A percentile compares a stretch with the other conserved stretches of the same genome.
phyloP scores from a whole-genome alignment of 1,140 invertebrate species.

The Heliconius eleuchia region DNA sequence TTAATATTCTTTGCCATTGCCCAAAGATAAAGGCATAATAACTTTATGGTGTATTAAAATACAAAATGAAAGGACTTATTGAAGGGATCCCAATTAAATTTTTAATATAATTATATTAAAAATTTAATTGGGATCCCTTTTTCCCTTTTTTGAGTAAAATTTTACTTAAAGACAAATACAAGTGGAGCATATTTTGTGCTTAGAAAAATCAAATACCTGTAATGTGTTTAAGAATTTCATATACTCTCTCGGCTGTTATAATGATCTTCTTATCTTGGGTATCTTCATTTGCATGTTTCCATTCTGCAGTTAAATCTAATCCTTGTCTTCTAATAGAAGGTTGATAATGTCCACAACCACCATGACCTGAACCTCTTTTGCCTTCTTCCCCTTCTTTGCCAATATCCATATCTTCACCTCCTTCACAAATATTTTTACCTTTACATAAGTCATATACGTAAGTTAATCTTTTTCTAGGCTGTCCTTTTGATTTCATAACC shows the following conservation, averaged over 20 bases:
- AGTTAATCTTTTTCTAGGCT: slow-evolving; percentile 95
- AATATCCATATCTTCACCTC: slow-evolving; percentile 98
- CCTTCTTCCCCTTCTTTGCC: slow-evolving; percentile 87
- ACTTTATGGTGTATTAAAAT: too few relatives aligned
- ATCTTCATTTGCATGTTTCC: slow-evolving; percentile 99
- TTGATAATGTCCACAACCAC: slow-evolving; percentile 98
- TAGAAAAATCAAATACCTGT: slow-evolving; percentile 79
- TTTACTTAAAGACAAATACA: too few relatives aligned
- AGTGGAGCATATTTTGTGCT: not conserved
- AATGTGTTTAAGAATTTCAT: slow-evolving; percentile 98
- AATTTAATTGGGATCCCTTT: too few relatives aligned
- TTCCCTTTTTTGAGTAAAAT: too few relatives aligned
- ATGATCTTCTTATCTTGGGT: slow-evolving; percentile 97
- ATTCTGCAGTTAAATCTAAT: slow-evolving; percentile 96
- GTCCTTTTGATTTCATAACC: slow-evolving; percentile 97
- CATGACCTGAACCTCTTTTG: slow-evolving; percentile 90
- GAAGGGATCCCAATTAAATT: too few relatives aligned
- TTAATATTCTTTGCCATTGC: too few relatives aligned
- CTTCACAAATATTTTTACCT: slow-evolving; percentile 98
- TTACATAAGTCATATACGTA: slow-evolving; percentile 99
- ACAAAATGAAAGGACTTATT: too few relatives aligned
- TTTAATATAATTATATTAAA: too few relatives aligned
- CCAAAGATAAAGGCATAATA: too few relatives aligned
- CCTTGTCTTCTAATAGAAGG: slow-evolving; percentile 94
- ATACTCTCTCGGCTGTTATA: slow-evolving; percentile 96